These are phyloP conservation scores for Anthopleura sola DNA, from an alignment of 64 coral and sea anemone genomes.

Conservation along the genomic window DNA sequence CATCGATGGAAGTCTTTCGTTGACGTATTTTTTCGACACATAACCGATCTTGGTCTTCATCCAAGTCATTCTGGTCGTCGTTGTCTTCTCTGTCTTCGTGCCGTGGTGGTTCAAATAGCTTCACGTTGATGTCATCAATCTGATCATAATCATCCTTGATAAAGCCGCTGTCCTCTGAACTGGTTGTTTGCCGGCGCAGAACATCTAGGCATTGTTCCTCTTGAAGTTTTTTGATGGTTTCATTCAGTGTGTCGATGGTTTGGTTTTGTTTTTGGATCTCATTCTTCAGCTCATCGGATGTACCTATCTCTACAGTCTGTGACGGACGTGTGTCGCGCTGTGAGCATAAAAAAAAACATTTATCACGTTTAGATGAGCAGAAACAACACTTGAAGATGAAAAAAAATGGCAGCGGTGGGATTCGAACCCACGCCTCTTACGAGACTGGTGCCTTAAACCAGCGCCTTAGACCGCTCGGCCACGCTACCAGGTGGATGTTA, in stretches of 20 bases:
- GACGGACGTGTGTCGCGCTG: background rate
- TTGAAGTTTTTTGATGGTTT: slow-evolving; percentile 20
- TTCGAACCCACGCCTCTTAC: too few species aligned
- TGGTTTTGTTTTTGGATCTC: slow-evolving; percentile 5
- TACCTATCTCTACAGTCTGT: background rate
- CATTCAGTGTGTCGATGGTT: background rate
- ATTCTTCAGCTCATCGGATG: slow-evolving; percentile 5
- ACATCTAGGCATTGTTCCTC: background rate
- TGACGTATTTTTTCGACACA: background rate
- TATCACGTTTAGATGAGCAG: too few species aligned
- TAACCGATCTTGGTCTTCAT: background rate
- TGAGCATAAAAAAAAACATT: background rate
- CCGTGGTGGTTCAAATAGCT: background rate
- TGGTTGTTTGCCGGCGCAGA: background rate
- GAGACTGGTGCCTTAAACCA: too few species aligned
- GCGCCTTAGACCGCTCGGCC: too few species aligned
- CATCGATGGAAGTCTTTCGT: slow-evolving; percentile 40
- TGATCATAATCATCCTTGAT: background rate
- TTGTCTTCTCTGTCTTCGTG: background rate
- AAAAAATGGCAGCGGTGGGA: too few species aligned
- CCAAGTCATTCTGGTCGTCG: background rate
- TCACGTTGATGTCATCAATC: background rate
- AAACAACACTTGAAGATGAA: too few species aligned
- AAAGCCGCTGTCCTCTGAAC: background rate
- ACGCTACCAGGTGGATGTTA: too few species aligned